A percentile compares a stretch with the other conserved stretches of the same genome.
These are phyloP conservation scores for Synodontis membranacea DNA, from an alignment of 2,113 vertebrate species.

Conservation along the genomic window DNA sequence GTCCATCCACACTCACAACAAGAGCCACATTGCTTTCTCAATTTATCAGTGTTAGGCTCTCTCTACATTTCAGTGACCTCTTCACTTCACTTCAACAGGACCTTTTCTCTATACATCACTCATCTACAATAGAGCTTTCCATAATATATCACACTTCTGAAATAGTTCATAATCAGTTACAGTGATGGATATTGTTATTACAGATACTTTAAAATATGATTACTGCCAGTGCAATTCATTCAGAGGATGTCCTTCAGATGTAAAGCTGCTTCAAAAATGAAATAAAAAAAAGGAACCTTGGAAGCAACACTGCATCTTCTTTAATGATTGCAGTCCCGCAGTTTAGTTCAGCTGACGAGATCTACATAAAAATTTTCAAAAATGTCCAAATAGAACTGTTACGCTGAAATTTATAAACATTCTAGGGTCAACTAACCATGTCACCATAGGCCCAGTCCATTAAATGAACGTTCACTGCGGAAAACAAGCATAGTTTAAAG, in stretches of 20 bases:
- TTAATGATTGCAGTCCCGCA: too few species aligned
- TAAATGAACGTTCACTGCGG: background rate
- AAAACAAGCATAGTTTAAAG: background rate
- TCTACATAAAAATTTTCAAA: background rate
- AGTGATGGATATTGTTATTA: constrained; percentile 21
- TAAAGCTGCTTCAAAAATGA: background rate
- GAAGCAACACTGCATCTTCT: background rate
- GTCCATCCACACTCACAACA: constrained; percentile 10
- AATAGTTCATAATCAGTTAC: constrained; percentile 41
- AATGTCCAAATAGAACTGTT: too few species aligned
- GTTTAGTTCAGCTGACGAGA: background rate
- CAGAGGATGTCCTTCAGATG: background rate
- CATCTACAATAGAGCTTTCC: background rate
- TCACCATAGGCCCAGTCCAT: background rate
- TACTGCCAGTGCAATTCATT: background rate
- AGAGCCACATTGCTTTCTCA: background rate
- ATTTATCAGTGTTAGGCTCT: background rate
- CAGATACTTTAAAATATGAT: background rate
- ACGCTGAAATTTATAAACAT: too few species aligned
- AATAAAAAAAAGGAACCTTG: background rate
- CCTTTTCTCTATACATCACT: background rate
- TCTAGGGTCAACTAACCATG: background rate
- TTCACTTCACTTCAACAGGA: background rate
- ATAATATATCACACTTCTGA: background rate
- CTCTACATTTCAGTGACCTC: background rate